Evolutionary conservation across 2,888 invertebrate species (phyloP), one percentile per base, ranked within the genome.

Genomic region (Junonia oenone): DNA sequence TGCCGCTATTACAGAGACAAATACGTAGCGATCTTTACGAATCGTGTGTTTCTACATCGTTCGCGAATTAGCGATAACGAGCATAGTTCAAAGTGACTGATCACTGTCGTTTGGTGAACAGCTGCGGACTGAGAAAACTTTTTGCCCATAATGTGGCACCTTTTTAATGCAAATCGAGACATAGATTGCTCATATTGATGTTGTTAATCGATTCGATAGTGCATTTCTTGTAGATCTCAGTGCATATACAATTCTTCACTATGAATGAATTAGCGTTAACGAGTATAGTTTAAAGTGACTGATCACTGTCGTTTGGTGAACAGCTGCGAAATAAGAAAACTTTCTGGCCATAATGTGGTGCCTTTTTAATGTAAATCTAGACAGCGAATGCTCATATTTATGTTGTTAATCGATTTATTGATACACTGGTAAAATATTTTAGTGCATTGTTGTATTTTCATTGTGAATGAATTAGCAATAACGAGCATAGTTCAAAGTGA

Each of bases 401-500:
- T 22, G 22, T 5, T 22, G 22, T 22, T 22, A 3, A 22, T 22
- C 22, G 22, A 22, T 22, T 22, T 22, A 22, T 3, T 22, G 22
- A 2, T 22, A 5, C n/a, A n/a, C n/a, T n/a, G n/a, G n/a, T n/a
- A n/a, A n/a, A n/a, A n/a, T n/a, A n/a, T n/a, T n/a, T n/a, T n/a
- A n/a, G n/a, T n/a, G n/a, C n/a, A n/a, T n/a, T 68, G 70, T 73
- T 71, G 73, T 71, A 71, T 70, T 70, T 69, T 68, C 73, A 71
- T 68, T 68, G 70, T 64, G 68, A 63, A 64, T 63, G 71, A 73
- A 76, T 75, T 75, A 75, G 71, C 62, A 68, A 62, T 70, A 74
- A 73, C 71, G 70, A 71, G 66, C 60, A 64, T 66, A 67, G 67
- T 69, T 62, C 38, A 19, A 19, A 9, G 11, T 40, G 38, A 40